Base-by-base conservation (phyloP, 2,113 vertebrate species). In the Pagrus major region DNA sequence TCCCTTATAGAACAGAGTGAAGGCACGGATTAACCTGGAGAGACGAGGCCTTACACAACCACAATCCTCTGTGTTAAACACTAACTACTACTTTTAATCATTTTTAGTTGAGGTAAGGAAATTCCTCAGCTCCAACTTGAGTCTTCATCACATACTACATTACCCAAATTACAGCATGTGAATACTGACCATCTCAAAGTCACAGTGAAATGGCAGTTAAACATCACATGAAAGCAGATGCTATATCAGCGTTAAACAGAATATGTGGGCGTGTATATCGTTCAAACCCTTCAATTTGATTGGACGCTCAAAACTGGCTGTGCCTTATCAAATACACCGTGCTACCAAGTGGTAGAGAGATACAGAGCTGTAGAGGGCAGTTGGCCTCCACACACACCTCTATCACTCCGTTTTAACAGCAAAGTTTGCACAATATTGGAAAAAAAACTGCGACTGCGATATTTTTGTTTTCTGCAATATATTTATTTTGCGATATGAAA, bases 221-320 rank as follows among this genome's bases (percentile, higher is more conserved):
- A 35, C 42, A 29, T 51, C 12, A n/a, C n/a, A n/a, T n/a, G n/a
- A n/a, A n/a, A n/a, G n/a, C n/a, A n/a, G n/a, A n/a, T n/a, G n/a
- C n/a, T 58, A 37, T 55, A 76, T 58, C 63, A 49, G 51, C 37
- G n/a, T 55, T 2, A 49, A 58, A 39, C 52, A n/a, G 29, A 65
- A 23, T 23, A 11, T 56, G 51, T 44, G 37, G 27, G 60, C 1
- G 18, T 25, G 37, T n/a, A 0, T 54, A 42, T 18, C 52, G 11
- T 31, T 64, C 4, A 23, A 35, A 49, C 15, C 51, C 68, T 51
- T 4, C 14, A 21, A 15, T 39, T 27, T 21, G 8, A 51, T 16
- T 35, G 49, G 27, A 18, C 1, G 8, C n/a, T 67, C n/a, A 25
- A 29, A 49, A 59, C 29, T 11, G 49, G 52, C 18, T 20, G 0